phyloP scores from a whole-genome alignment of 2,113 vertebrate species.

The Malaclemys terrapin region DNA sequence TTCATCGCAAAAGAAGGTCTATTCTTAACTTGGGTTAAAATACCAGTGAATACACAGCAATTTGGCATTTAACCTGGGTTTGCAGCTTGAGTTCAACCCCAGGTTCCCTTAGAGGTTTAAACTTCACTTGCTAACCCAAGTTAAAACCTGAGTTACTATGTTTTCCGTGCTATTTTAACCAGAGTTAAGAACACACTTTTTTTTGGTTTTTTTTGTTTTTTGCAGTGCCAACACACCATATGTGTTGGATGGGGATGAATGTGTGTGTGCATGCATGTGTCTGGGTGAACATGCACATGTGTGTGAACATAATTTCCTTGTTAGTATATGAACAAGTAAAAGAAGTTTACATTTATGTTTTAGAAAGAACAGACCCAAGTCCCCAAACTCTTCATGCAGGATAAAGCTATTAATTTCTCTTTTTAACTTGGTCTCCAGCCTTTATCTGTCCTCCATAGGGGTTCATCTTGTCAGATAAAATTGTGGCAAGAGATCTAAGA shows the following conservation, averaged over 20 bases:
- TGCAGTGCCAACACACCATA: background rate
- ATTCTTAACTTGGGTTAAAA: background rate
- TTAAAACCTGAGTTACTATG: background rate
- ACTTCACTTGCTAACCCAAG: background rate
- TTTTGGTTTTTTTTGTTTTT: no score
- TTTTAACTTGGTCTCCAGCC: background rate
- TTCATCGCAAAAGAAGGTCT: background rate
- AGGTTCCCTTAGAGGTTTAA: background rate
- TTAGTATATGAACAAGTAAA: background rate
- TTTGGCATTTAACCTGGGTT: background rate
- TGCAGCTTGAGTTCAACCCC: background rate
- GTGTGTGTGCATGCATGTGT: background rate
- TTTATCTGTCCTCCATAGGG: background rate
- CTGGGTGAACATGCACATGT: slow-evolving; percentile 18
- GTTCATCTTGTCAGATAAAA: slow-evolving; percentile 6
- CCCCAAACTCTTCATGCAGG: background rate
- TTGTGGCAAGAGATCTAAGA: slow-evolving; percentile 7
- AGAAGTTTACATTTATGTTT: background rate
- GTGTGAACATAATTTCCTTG: background rate
- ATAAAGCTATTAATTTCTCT: background rate
- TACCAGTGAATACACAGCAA: background rate
- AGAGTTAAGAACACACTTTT: background rate
- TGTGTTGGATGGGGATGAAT: background rate
- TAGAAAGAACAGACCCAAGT: background rate
- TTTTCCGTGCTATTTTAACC: background rate